phyloP scores from a whole-genome alignment of 2,888 invertebrate species.

The Tenthredo livida region DNA sequence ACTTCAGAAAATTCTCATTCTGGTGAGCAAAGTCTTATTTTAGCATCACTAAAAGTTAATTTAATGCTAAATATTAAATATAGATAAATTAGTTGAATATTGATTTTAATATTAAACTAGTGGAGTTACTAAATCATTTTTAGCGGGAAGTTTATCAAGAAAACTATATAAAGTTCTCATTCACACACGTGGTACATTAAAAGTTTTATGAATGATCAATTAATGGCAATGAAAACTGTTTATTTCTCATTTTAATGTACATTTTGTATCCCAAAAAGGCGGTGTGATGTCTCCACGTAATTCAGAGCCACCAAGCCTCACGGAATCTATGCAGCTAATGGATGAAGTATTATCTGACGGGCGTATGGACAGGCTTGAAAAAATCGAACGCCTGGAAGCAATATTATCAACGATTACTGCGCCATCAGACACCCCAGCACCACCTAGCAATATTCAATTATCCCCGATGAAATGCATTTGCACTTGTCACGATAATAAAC shows the following conservation, averaged over 20 bases:
- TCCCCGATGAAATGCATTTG: conserved; percentile 80
- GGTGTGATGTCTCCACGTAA: conserved; percentile 87
- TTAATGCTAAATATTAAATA: not conserved
- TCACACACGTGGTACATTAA: not conserved
- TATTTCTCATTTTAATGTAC: not conserved
- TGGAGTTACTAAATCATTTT: conserved; percentile 55
- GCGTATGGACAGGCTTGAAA: conserved; percentile 91
- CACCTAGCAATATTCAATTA: conserved; percentile 78
- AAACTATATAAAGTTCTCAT: not conserved
- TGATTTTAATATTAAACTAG: not conserved
- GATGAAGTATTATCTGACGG: conserved; percentile 91
- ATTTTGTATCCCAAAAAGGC: conserved; percentile 61
- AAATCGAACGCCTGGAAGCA: conserved; percentile 92
- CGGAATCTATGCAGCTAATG: conserved; percentile 94
- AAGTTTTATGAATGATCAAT: no score
- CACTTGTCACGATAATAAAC: conserved; percentile 79
- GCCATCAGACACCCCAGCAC: conserved; percentile 80
- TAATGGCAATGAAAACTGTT: no score
- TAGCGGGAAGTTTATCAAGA: not conserved
- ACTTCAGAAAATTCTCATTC: conserved; percentile 86
- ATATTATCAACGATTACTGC: conserved; percentile 90
- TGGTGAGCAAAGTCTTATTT: conserved; percentile 67
- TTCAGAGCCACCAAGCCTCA: conserved; percentile 89
- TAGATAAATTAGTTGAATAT: not conserved
- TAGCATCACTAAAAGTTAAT: not conserved